Evolutionary conservation across 2,888 invertebrate genomes (phyloP), one percentile per base, ranked within the genome.

Genomic region (Cheilosia grossa): DNA sequence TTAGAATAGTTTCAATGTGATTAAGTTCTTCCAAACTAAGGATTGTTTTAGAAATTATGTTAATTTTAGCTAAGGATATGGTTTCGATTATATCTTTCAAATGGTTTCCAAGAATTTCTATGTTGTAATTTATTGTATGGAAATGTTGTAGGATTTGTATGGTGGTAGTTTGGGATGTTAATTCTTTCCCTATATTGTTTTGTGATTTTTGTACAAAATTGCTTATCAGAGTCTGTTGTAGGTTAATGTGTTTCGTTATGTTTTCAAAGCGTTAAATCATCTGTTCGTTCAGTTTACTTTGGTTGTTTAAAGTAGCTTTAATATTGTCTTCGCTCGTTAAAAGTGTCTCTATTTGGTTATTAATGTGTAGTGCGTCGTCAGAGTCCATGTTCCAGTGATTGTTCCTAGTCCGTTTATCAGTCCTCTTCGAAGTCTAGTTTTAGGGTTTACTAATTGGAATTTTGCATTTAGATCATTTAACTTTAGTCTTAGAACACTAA

Each of bases 11-110:
- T n/a, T 53, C 21, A 9, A 61, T 21, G 21, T 53, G 51, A 10
- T 0, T 17, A 5, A 72, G n/a, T n/a, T 72, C 53, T 13, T 27
- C 24, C 17, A 21, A 24, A 33, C 17, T 72, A n/a, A 72, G 37
- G n/a, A 58, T 70, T 1, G 2, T 30, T 72, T 72, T 72, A 4
- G 61, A 47, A 9, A 72, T 72, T 13, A 72, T 40, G 17, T 61
- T 61, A 2, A 72, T 4, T 51, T 40, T 59, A 9, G 70, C 59
- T n/a, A 72, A 10, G 21, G 33, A 40, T 40, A 72, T 51, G 9
- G 24, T 0, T 24, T 72, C 30, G 10, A 30, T 15, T 4, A 72
- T 72, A 9, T 61, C 49, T 1, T 13, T 51, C 10, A 72, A 40
- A n/a, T 72, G 53, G 27, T 61, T 72, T 27, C 13, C 33, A 1